phyloP scores from a whole-genome alignment of 2,113 vertebrate genomes.

The Pholis gunnellus region DNA sequence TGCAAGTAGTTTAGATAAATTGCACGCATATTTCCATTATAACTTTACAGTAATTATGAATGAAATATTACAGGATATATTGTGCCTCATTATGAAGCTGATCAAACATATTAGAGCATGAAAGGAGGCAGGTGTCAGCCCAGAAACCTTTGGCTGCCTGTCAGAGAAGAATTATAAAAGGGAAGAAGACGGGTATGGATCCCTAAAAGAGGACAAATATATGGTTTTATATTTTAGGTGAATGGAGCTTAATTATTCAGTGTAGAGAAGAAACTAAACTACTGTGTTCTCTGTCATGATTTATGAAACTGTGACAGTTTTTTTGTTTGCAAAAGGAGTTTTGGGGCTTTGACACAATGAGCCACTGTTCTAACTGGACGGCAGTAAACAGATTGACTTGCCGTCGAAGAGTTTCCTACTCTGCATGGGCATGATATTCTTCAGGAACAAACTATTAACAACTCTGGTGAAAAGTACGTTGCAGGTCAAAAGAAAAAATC shows the following conservation, averaged over 20 bases:
- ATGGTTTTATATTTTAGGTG: not conserved
- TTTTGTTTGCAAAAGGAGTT: not conserved
- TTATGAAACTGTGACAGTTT: not conserved
- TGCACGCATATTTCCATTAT: constrained; percentile 24
- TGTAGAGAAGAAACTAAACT: not conserved
- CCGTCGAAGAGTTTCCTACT: not conserved
- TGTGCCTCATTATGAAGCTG: constrained; percentile 16
- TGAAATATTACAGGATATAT: constrained; percentile 27
- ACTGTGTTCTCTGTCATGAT: not conserved
- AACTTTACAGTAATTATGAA: constrained; percentile 36
- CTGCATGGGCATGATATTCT: not conserved
- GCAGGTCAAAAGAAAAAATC: not conserved
- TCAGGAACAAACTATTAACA: not conserved
- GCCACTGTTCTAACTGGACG: not conserved
- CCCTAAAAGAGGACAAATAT: not conserved
- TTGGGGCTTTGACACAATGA: not conserved
- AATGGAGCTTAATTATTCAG: not conserved
- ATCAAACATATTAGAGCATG: constrained; percentile 14
- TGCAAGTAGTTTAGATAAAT: constrained; percentile 30
- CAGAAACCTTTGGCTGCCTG: constrained; percentile 17
- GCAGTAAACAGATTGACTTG: not conserved
- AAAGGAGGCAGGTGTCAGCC: constrained; percentile 19
- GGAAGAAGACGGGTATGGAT: not conserved
- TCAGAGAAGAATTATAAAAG: not conserved
- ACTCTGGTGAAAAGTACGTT: not conserved